Conservation (phyloP, 2,888 invertebrate genomes). For the Deladenus siricidicola region DNA sequence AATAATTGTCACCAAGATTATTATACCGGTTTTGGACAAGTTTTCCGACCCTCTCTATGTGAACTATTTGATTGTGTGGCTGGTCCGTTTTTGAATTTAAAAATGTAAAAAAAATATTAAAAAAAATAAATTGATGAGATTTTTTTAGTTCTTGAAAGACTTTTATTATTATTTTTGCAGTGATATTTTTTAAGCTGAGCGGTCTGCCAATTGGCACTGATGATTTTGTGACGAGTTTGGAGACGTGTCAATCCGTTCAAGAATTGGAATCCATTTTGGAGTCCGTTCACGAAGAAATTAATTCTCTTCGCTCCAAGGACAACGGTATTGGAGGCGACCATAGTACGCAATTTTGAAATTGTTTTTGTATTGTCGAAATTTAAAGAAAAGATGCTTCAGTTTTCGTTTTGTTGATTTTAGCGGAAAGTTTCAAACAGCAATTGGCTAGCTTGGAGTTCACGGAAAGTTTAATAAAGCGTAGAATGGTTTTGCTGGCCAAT, state of each 20-base stretch:
- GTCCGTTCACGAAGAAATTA: conserved; percentile 72
- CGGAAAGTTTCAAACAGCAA: conserved; percentile 69
- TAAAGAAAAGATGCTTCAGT: background rate
- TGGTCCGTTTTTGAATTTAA: conserved; percentile 66
- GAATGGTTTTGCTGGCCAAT: conserved; percentile 46
- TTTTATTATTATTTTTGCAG: background rate
- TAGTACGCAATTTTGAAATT: conserved; percentile 50
- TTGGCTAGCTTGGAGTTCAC: conserved; percentile 75
- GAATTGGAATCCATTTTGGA: conserved; percentile 75
- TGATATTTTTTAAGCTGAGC: conserved; percentile 65
- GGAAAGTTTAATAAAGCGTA: conserved; percentile 57
- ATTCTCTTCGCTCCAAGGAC: conserved; percentile 67
- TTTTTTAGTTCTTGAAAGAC: background rate
- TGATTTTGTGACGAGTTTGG: conserved; percentile 72
- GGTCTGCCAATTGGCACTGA: conserved; percentile 72
- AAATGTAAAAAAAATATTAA: no score
- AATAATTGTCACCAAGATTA: conserved; percentile 58
- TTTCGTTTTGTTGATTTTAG: conserved; percentile 17
- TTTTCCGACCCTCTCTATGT: conserved; percentile 82
- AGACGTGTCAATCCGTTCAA: conserved; percentile 70
- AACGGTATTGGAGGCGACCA: conserved; percentile 68
- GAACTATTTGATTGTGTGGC: conserved; percentile 78
- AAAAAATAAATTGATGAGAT: background rate
- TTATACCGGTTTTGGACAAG: conserved; percentile 66
- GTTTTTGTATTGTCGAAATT: background rate